These are phyloP conservation scores for Diphyllodes magnificus DNA, from an alignment of 2,113 vertebrate species.

Conservation along the genomic window DNA sequence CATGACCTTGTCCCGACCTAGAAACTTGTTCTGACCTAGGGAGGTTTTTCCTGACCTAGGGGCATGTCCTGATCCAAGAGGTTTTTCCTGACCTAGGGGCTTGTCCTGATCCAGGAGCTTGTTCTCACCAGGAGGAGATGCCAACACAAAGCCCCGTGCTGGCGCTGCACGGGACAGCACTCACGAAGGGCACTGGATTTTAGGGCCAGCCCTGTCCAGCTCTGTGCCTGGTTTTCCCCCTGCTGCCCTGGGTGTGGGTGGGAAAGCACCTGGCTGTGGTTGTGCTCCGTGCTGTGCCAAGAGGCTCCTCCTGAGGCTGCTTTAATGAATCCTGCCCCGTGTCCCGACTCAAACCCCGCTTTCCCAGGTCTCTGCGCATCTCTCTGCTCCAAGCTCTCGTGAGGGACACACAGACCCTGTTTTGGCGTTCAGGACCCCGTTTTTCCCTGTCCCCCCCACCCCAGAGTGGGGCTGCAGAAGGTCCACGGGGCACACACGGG, in stretches of 20 bases:
- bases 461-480: background rate
- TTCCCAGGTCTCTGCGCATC: background rate
- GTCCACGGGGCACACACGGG: background rate
- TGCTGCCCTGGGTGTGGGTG: background rate
- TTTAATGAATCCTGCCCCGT: constrained; percentile 59
- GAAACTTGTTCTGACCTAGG: background rate
- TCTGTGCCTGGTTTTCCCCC: background rate
- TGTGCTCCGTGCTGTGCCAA: background rate
- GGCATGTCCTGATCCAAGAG: fast-evolving
- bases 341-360: background rate
- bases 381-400: background rate
- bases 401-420: background rate
- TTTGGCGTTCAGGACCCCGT: fast-evolving
- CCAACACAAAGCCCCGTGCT: fast-evolving
- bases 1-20: fast-evolving
- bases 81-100: background rate
- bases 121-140: background rate
- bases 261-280: background rate
- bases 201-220: background rate
- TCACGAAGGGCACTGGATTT: fast-evolving
- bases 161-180: fast-evolving
- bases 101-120: background rate
- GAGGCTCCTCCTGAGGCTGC: constrained; percentile 41
- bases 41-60: no score
- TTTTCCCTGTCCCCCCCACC: background rate